phyloP scores from a whole-genome alignment of 2,888 invertebrate genomes.

The Elmis aenea region DNA sequence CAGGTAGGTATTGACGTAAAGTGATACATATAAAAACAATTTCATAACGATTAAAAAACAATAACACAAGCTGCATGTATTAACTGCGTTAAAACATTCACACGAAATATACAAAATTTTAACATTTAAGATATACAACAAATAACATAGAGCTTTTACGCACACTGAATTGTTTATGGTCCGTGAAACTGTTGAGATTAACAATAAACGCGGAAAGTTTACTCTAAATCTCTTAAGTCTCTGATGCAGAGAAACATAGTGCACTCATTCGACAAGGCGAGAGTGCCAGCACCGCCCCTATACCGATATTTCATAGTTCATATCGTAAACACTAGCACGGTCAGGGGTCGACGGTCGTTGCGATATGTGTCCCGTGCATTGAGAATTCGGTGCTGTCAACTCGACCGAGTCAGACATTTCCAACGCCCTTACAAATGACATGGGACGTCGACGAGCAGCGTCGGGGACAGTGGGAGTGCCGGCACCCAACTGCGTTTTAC shows the following conservation, averaged over 20 bases:
- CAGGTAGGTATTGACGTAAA: slow-evolving; percentile 22
- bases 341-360: slow-evolving; percentile 61
- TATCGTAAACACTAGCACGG: slow-evolving; percentile 86
- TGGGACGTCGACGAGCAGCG: slow-evolving; percentile 60
- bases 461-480: slow-evolving; percentile 30
- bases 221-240: slow-evolving; percentile 23
- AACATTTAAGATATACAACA: slow-evolving; percentile 39
- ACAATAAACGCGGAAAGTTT: slow-evolving; percentile 22
- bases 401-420: slow-evolving; percentile 88
- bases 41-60: slow-evolving; percentile 30
- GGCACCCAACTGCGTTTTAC: slow-evolving; percentile 44
- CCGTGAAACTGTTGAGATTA: slow-evolving; percentile 17
- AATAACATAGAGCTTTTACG: slow-evolving; percentile 39
- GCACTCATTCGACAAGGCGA: slow-evolving; percentile 24
- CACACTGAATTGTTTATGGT: slow-evolving; percentile 28
- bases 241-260: slow-evolving; percentile 30
- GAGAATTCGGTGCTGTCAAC: slow-evolving; percentile 52
- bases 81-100: slow-evolving; percentile 29
- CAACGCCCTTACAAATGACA: slow-evolving; percentile 83
- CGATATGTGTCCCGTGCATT: slow-evolving; percentile 45
- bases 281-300: slow-evolving; percentile 57
- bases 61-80: slow-evolving; percentile 30
- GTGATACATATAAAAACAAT: slow-evolving; percentile 26
- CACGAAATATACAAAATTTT: slow-evolving; percentile 34
- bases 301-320: slow-evolving; percentile 94